Evolutionary conservation across 1,140 invertebrate genomes (phyloP), one percentile per base, ranked within the genome.

Genomic region (Ptiloglossa arizonensis): DNA sequence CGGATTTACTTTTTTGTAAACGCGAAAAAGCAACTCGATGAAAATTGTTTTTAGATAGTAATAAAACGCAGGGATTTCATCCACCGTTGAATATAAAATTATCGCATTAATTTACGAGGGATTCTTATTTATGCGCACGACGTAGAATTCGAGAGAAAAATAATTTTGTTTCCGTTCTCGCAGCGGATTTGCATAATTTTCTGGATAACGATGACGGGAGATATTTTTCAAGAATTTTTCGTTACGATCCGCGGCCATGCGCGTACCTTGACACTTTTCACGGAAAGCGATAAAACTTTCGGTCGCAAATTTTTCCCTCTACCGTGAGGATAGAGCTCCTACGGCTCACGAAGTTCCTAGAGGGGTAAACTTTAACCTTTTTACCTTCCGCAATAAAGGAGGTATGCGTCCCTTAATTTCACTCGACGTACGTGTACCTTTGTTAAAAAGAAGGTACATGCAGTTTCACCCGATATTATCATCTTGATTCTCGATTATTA

Each of bases 181-280:
- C 17, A 63, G 9, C n/a, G 38, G 41, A 41, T 27, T 46, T 57
- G 27, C 54, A 32, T 57, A 57, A 57, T 27, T 32, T 32, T 6
- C 4, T 15, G 8, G 35, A 50, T 22, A 35, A 67, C 17, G n/a
- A 5, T 8, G 29, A 9, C 19, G n/a, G 17, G 24, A 13, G 32
- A 57, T 44, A 57, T 54, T 57, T 27, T 44, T 15, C 9, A 70
- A 44, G 52, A 70, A 70, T 70, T 70, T 70, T 54, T 70, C 54
- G 57, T 57, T 57, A 70, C 15, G 15, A 22, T 17, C 38, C 15
- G 5, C 17, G 9, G 15, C 19, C n/a, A 22, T 17, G 17, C 38
- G 13, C 24, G 32, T 24, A 38, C 8, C 5, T 24, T 32, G 11
- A 54, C 67, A 56, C 6, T 17, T 41, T 68, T 41, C 35, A 17